phyloP scores from a whole-genome alignment of 2,113 vertebrate species.

The Oenanthe melanoleuca region DNA sequence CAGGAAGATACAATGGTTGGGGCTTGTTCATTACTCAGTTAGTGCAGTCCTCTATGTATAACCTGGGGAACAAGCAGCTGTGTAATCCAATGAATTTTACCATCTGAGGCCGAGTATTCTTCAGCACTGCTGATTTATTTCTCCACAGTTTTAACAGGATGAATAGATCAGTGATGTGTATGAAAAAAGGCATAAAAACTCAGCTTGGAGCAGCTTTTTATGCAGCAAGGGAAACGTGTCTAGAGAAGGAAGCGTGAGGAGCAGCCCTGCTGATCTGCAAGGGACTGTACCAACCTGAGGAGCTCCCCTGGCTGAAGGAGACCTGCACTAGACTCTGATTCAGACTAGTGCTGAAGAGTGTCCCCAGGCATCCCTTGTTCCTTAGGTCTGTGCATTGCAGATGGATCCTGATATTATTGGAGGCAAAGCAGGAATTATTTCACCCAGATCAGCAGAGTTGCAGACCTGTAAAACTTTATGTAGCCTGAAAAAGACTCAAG shows the following conservation, averaged over 20 bases:
- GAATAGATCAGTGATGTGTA: neutral
- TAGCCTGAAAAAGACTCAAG: neutral
- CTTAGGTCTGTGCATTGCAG: neutral
- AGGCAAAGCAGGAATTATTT: neutral
- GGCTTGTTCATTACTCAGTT: neutral
- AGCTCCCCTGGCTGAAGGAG: neutral
- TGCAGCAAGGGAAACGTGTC: neutral
- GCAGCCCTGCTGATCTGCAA: neutral
- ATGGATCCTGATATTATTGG: neutral
- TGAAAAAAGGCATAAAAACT: neutral
- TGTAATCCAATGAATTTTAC: neutral
- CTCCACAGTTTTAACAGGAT: neutral
- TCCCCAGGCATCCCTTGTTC: neutral
- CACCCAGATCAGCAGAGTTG: neutral
- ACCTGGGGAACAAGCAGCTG: neutral
- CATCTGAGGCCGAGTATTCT: neutral
- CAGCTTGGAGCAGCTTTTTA: neutral
- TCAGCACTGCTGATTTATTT: neutral
- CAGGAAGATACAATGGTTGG: neutral
- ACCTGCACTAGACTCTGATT: neutral
- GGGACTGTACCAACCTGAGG: neutral
- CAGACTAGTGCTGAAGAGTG: too few species aligned
- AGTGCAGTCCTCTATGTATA: neutral
- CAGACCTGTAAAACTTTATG: neutral
- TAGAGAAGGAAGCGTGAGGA: neutral